These are phyloP conservation scores for Trissolcus basalis DNA, from an alignment of 1,140 invertebrate species.

Conservation along the genomic window DNA sequence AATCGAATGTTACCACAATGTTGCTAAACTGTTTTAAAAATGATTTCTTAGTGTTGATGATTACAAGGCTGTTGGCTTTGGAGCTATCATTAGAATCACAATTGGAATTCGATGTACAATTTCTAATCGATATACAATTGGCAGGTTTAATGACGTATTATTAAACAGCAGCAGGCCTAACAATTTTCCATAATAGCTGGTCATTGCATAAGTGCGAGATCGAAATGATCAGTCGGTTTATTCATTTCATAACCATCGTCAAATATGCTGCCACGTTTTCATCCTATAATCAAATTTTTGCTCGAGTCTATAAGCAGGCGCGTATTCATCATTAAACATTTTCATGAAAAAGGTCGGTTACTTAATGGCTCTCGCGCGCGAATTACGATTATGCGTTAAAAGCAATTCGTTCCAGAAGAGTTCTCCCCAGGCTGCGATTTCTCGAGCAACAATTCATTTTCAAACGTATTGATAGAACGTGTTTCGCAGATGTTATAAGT, in stretches of 20 bases:
- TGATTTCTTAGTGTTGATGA: neutral
- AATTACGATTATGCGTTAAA: slow-evolving; percentile 26
- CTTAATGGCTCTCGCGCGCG: slow-evolving; percentile 13
- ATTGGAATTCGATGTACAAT: too few species aligned
- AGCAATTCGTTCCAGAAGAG: slow-evolving; percentile 43
- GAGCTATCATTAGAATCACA: too few species aligned
- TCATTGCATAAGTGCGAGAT: too few species aligned
- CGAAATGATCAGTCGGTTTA: too few species aligned
- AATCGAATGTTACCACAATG: neutral
- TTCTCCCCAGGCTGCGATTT: slow-evolving; percentile 15
- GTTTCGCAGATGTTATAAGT: slow-evolving; percentile 48
- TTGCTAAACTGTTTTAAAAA: neutral
- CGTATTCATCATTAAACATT: neutral
- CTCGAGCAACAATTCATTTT: slow-evolving; percentile 32
- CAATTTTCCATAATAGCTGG: too few species aligned
- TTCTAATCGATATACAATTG: too few species aligned
- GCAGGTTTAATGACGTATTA: too few species aligned
- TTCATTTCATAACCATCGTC: neutral
- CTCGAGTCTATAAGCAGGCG: neutral
- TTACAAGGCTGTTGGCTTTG: too few species aligned
- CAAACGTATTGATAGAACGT: slow-evolving; percentile 35
- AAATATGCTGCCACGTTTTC: neutral
- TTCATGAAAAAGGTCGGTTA: slow-evolving; percentile 21
- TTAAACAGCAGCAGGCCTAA: too few species aligned
- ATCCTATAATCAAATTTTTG: neutral